A percentile compares a stretch with the other conserved stretches of the same genome.
Evolutionary conservation across 2,888 invertebrate genomes (phyloP).

Genomic region (Habroteleia sp.): DNA sequence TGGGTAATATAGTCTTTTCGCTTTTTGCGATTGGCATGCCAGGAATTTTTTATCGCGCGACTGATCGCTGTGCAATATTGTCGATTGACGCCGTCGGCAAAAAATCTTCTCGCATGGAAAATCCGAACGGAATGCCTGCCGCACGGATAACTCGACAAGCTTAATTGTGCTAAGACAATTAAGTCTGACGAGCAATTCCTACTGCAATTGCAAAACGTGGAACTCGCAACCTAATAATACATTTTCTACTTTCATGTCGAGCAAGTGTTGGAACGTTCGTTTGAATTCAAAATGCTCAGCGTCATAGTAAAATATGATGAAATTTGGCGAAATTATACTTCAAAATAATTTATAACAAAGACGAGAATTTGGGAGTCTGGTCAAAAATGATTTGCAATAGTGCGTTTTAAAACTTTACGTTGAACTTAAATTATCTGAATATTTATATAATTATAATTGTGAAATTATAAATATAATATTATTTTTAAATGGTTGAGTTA

Average conservation of each 20-base stretch:
- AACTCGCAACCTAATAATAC: conserved; percentile 41
- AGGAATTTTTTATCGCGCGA: conserved; percentile 57
- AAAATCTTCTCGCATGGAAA: conserved; percentile 57
- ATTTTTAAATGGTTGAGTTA: too few species aligned
- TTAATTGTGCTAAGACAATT: conserved; percentile 72
- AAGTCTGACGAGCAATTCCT: conserved; percentile 64
- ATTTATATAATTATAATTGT: too few species aligned
- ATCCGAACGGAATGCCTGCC: conserved; percentile 42
- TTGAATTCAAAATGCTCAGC: conserved; percentile 1
- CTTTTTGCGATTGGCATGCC: conserved; percentile 40
- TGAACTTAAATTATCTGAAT: too few species aligned
- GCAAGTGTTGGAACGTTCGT: conserved; percentile 8
- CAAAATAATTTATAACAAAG: not conserved
- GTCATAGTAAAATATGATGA: conserved; percentile 1
- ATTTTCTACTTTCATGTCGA: conserved; percentile 21
- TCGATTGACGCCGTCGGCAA: conserved; percentile 62
- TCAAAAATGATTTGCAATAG: too few species aligned
- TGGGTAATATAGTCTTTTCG: not conserved
- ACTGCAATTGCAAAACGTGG: conserved; percentile 38
- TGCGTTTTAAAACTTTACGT: too few species aligned
- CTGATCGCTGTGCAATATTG: conserved; percentile 56
- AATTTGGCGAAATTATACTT: conserved; percentile 8
- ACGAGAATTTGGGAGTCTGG: too few species aligned
- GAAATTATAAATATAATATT: too few species aligned
- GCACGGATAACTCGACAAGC: conserved; percentile 10